These are phyloP conservation scores for Myopa tessellatipennis DNA, from an alignment of 2,888 invertebrate genomes.

Conservation along the genomic window DNA sequence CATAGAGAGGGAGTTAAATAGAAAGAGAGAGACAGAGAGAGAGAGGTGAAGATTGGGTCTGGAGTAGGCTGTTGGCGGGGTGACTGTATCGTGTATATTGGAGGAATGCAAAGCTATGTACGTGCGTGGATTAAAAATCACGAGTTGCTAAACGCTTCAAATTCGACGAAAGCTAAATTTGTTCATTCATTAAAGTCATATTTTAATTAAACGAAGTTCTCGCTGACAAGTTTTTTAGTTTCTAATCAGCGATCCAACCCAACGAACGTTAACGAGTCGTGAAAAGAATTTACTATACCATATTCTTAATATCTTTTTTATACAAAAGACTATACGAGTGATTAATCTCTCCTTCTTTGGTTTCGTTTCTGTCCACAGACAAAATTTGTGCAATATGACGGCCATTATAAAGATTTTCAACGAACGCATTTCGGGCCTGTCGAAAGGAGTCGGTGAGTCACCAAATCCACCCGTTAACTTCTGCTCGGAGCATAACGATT, in stretches of 20 bases:
- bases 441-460: constrained; percentile 63
- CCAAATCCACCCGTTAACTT: background rate
- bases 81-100: no score
- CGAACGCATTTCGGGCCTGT: constrained; percentile 61
- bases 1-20: no score
- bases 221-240: constrained; percentile 32
- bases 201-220: constrained; percentile 11
- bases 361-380: constrained; percentile 40
- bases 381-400: constrained; percentile 54
- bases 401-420: constrained; percentile 63
- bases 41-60: no score
- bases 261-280: constrained; percentile 47
- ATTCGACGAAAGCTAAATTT: constrained; percentile 21
- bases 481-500: background rate
- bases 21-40: no score
- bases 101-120: constrained; percentile 1
- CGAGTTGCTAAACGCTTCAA: constrained; percentile 4
- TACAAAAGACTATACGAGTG: background rate
- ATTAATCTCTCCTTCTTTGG: background rate
- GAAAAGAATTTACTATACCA: background rate
- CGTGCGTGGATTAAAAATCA: constrained; percentile 17
- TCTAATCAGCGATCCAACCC: constrained; percentile 24
- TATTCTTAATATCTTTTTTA: constrained; percentile 1
- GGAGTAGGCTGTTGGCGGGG: no score
- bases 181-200: constrained; percentile 21